Base-by-base conservation (phyloP, 2,113 vertebrate genomes). In the Triplophysa rosa region DNA sequence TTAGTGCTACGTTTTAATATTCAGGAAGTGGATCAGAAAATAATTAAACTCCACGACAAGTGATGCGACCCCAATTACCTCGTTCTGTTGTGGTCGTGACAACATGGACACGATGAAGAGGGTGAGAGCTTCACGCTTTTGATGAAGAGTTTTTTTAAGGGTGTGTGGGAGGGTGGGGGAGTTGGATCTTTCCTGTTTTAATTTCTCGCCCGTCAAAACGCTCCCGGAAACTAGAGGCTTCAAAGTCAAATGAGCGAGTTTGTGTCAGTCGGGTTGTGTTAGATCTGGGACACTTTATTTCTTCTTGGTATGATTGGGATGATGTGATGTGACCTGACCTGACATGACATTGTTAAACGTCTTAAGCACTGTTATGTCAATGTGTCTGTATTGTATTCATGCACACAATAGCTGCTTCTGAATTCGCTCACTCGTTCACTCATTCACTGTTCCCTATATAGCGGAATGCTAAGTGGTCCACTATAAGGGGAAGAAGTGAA, bases 11-110 rank as follows among this genome's bases (percentile, higher is more conserved):
- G 77, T 67, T 80, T 89, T 88, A 85, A 89, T 86, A 89, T 88
- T 83, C 83, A 80, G 81, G 65, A 83, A 76, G 75, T 86, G 67
- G 83, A 83, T 88, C 66, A 37, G 33, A 85, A 87, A 90, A 88
- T 87, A 88, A 91, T 89, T 88, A 83, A 86, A 88, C 84, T 82
- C 63, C 12, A 29, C 14, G 73, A 87, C 85, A 85, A 88, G 84
- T 88, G 78, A 82, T 73, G 23, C 71, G 79, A 90, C 88, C 87
- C 86, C 89, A 89, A 85, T 91, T 89, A 88, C 84, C 82, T 86
- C 19, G 49, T 54, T 79, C 47, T 23, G 68, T 45, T 79, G 47
- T 74, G 66, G 64, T 37, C 3, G 58, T 71, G 54, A 82, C 73
- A 64, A 61, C 17, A 21, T 45, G 70, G 67, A 85, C 63, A 75